Evolutionary conservation across 2,888 invertebrate genomes (phyloP).

Genomic region (Leptopilina myrica): DNA sequence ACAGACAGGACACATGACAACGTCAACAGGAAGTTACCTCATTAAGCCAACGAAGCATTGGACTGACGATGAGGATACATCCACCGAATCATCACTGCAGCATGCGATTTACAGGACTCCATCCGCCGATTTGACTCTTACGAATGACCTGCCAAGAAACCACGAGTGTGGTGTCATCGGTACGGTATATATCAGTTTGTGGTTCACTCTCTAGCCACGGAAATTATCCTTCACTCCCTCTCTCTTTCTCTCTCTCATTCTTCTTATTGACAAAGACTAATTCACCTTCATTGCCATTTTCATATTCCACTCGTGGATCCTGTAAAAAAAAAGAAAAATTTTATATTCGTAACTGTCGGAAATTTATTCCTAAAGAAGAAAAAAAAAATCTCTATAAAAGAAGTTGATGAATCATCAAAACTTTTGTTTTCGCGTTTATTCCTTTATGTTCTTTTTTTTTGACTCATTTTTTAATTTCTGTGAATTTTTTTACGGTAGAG

Average conservation of each 20-base stretch:
- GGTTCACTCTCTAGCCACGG: constrained; percentile 19
- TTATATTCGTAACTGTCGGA: not conserved
- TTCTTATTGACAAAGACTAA: not conserved
- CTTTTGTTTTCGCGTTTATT: no score
- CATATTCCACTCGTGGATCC: not conserved
- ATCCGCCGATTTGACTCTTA: constrained; percentile 50
- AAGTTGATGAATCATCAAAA: no score
- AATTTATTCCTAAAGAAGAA: not conserved
- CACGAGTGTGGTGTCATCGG: constrained; percentile 70
- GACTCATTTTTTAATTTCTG: no score
- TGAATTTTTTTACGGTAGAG: no score
- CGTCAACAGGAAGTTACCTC: constrained; percentile 82
- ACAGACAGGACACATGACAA: constrained; percentile 85
- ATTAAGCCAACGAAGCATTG: constrained; percentile 81
- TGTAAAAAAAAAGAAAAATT: not conserved
- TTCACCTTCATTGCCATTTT: constrained; percentile 13
- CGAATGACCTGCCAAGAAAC: constrained; percentile 52
- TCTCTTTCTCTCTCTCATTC: not conserved
- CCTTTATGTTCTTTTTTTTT: no score
- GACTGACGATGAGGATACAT: constrained; percentile 70
- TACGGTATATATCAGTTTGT: constrained; percentile 57
- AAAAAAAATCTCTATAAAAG: no score
- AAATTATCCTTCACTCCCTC: constrained; percentile 22
- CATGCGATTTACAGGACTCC: constrained; percentile 70
- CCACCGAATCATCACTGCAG: constrained; percentile 65